Conservation (phyloP, 2,797 vertebrate species). For the Australoheros facetus region DNA sequence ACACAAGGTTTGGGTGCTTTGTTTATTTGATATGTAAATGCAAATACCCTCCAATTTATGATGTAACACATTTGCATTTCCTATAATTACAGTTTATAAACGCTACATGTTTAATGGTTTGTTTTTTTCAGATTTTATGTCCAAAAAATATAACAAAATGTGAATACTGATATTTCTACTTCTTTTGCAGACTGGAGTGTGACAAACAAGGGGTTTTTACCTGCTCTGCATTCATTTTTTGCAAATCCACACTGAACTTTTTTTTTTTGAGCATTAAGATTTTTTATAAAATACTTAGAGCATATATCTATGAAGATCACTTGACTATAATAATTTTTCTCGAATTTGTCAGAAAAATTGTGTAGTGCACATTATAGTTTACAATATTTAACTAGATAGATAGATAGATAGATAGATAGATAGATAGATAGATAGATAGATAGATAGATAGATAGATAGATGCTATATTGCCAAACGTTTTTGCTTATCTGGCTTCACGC, state of each 20-base stretch:
- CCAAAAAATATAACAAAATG: not conserved
- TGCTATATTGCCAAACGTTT: no score
- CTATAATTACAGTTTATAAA: not conserved
- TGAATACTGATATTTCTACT: not conserved
- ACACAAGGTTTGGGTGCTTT: not conserved
- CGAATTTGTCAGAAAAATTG: not conserved
- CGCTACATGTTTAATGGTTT: not conserved
- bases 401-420: not conserved
- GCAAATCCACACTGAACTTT: fast-evolving
- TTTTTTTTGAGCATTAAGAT: not conserved
- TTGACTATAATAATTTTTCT: not conserved
- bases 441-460: no score
- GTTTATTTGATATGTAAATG: not conserved
- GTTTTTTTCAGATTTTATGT: not conserved
- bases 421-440: no score
- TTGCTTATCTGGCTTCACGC: no score
- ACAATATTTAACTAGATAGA: not conserved
- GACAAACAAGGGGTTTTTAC: not conserved
- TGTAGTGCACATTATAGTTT: not conserved
- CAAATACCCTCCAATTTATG: not conserved
- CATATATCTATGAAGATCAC: not conserved
- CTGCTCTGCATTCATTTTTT: fast-evolving
- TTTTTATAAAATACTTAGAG: not conserved
- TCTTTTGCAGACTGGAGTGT: not conserved
- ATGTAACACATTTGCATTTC: not conserved